Evolutionary conservation across 2,797 vertebrate genomes (phyloP).

Genomic region (Mus minutoides): DNA sequence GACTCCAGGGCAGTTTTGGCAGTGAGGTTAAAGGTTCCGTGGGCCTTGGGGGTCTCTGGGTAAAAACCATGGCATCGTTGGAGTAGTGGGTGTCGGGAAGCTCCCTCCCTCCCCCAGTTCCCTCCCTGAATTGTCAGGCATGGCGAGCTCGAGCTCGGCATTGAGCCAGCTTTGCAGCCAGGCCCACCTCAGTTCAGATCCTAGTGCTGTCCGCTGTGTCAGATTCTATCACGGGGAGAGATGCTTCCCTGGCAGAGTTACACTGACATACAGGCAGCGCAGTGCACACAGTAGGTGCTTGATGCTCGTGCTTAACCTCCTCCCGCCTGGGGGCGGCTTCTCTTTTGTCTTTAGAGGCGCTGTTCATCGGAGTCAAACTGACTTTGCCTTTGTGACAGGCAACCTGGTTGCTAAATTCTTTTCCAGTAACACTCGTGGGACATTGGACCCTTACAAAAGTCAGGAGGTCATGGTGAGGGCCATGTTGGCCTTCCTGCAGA

Average conservation of each 20-base stretch:
- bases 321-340: background rate
- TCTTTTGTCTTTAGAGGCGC: conserved; percentile 83
- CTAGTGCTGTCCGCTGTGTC: background rate
- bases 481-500: conserved; percentile 88
- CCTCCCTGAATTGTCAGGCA: background rate
- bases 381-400: conserved; percentile 85
- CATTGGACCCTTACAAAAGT: conserved; percentile 83
- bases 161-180: background rate
- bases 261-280: background rate
- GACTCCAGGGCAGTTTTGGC: background rate
- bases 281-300: background rate
- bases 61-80: background rate
- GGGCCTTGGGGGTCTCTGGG: background rate
- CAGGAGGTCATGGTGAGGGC: conserved; percentile 83
- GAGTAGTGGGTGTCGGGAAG: background rate
- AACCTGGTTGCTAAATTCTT: conserved; percentile 80
- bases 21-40: background rate
- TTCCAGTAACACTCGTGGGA: conserved; percentile 67
- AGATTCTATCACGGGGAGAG: background rate
- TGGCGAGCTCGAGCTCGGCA: background rate
- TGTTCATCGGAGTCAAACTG: conserved; percentile 86
- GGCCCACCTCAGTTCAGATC: background rate
- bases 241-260: background rate
- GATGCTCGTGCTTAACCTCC: background rate
- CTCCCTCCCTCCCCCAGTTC: too few species aligned